Base-by-base conservation (phyloP, 1,140 invertebrate genomes). In the Pinna nobilis region DNA sequence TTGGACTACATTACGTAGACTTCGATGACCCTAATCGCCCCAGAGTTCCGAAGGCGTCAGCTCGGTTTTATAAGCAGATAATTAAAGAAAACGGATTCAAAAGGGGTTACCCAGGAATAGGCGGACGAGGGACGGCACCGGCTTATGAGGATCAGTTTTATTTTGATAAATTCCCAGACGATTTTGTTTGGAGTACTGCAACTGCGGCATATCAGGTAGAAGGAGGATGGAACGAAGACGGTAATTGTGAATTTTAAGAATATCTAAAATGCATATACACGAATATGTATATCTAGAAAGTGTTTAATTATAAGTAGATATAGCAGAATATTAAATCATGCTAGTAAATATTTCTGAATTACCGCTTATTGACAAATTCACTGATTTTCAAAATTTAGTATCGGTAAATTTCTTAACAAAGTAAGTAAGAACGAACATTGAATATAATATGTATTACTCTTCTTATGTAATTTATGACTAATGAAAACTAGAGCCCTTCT, bases 1-100 rank as follows among this genome's bases (percentile, higher is more conserved):
- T 94, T 85, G 95, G 94, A 2, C 80, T 95, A 0, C 92, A 93
- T 76, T 90, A 92, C 23, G 93, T 96, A 0, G 92, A 96, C 84
- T 95, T 95, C 80, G 90, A 88, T 3, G 90, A 92, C 75, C 91
- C 92, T 1, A 84, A 92, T 4, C 90, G 91, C 70, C 91, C 90
- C 3, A 90, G 94, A 73, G 93, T 90, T 3, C 91, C 92, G 0
- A 95, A 95, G 84, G 88, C 91, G 28, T 95, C 94, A n/a, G 91
- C 92, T 37, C 11, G 59, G 28, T 86, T 60, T 37, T 86, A 80
- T 67, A 25, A 73, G 6, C 53, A 78, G 20, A 11, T 86, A 11
- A 82, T 84, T n/a, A 66, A 69, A 44, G 77, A 84, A 44, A 80
- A 86, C 61, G 83, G 82, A 0, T 86, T 83, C 59, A 71, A 71